phyloP scores from a whole-genome alignment of 1,140 invertebrate species.

The Anoplolepis gracilipes region DNA sequence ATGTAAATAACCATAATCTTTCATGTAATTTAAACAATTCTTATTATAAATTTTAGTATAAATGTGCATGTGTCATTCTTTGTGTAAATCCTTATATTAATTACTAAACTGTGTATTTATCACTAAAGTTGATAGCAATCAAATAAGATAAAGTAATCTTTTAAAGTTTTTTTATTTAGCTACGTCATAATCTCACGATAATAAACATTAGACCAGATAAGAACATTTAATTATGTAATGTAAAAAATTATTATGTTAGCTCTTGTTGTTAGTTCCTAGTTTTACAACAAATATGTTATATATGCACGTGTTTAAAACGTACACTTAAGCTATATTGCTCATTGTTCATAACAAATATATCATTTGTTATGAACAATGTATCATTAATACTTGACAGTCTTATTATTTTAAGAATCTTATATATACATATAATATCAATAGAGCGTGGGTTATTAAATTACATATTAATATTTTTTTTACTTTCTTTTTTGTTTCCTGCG shows the following conservation, averaged over 20 bases:
- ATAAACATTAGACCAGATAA: background rate
- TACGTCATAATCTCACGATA: background rate
- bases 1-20: too few relatives aligned
- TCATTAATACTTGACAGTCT: background rate
- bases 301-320: background rate
- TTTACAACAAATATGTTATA: constrained; percentile 3
- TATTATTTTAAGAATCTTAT: background rate
- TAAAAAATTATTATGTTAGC: background rate
- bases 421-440: constrained; percentile 34
- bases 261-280: constrained; percentile 1
- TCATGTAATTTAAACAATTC: background rate
- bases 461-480: background rate
- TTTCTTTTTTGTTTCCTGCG: background rate
- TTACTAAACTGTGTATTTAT: too few relatives aligned
- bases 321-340: constrained; percentile 8
- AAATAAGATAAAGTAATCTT: background rate
- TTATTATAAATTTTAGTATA: background rate
- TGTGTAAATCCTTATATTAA: background rate
- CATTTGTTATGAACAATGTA: background rate
- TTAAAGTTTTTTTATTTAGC: background rate
- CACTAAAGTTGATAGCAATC: background rate
- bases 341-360: background rate
- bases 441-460: background rate
- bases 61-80: background rate
- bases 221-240: background rate